phyloP scores from a whole-genome alignment of 2,113 vertebrate species.

The Taurulus bubalis region DNA sequence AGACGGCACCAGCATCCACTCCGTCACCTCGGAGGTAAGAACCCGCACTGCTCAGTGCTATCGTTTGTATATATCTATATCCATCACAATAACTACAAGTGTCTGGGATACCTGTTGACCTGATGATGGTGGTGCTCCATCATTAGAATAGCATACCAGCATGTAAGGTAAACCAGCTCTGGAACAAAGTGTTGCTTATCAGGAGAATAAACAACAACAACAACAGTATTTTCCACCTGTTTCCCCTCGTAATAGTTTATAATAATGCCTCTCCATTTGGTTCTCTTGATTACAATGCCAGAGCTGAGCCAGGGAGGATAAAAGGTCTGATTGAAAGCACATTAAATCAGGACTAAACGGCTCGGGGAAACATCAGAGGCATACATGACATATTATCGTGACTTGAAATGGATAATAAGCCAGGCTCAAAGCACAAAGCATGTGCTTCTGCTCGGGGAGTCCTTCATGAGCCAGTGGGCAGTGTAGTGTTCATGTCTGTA shows the following conservation, averaged over 20 bases:
- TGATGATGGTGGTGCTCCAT: background rate
- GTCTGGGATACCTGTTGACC: background rate
- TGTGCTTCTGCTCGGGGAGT: conserved; percentile 19
- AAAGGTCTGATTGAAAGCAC: background rate
- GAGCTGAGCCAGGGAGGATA: background rate
- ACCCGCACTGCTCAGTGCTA: too few relatives aligned
- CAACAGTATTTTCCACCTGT: background rate
- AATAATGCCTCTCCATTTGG: background rate
- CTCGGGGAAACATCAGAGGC: background rate
- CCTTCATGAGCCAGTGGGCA: background rate
- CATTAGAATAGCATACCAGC: background rate
- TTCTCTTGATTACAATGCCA: conserved; percentile 28
- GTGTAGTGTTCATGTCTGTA: background rate
- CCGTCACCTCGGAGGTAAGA: conserved; percentile 80
- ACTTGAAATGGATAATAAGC: conserved; percentile 6
- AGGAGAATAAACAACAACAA: background rate
- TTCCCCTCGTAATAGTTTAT: background rate
- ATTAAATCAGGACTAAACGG: background rate
- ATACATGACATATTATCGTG: conserved; percentile 6
- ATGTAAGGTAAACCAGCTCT: background rate
- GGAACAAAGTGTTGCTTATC: background rate
- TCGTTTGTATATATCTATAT: too few relatives aligned
- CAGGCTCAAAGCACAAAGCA: background rate
- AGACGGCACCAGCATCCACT: conserved; percentile 81
- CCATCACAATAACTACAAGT: too few relatives aligned